Conservation (phyloP, 1,140 invertebrate genomes). For the Drosophila simulans region DNA sequence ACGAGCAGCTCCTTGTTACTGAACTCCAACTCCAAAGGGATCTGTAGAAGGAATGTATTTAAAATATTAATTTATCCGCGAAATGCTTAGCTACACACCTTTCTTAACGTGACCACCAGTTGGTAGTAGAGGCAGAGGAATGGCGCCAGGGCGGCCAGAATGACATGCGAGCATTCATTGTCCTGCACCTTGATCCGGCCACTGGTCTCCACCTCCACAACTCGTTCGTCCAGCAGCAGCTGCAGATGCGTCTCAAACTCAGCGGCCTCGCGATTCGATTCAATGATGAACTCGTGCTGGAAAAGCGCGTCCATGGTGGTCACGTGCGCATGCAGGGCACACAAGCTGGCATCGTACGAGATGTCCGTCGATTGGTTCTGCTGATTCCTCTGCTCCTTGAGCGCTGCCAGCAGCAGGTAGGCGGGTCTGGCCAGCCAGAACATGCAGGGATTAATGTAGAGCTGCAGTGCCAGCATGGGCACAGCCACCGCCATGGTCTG, state of each 20-base stretch:
- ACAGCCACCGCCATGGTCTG: slow-evolving; percentile 88
- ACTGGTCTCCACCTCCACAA: slow-evolving; percentile 44
- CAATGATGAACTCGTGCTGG: slow-evolving; percentile 81
- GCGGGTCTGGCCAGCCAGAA: slow-evolving; percentile 88
- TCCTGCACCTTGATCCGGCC: slow-evolving; percentile 64
- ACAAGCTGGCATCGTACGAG: slow-evolving; percentile 46
- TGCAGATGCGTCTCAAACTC: slow-evolving; percentile 69
- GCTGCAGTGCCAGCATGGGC: slow-evolving; percentile 88
- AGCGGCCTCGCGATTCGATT: slow-evolving; percentile 80
- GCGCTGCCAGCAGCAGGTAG: slow-evolving; percentile 85
- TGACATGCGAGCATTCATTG: slow-evolving; percentile 63
- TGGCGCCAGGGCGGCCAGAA: slow-evolving; percentile 71
- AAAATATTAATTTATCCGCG: neutral
- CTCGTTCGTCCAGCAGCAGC: slow-evolving; percentile 54
- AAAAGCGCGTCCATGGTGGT: slow-evolving; percentile 69
- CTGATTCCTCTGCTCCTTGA: slow-evolving; percentile 64
- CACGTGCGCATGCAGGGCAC: slow-evolving; percentile 58
- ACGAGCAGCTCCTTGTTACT: slow-evolving; percentile 85
- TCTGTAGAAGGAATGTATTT: slow-evolving; percentile 54
- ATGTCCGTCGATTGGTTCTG: slow-evolving; percentile 12
- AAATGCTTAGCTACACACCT: slow-evolving; percentile 38
- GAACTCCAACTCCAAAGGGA: slow-evolving; percentile 58
- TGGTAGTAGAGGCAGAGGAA: slow-evolving; percentile 81
- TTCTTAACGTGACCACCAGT: slow-evolving; percentile 65
- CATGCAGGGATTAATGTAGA: slow-evolving; percentile 90